phyloP scores from a whole-genome alignment of 2,888 invertebrate species.

The Lasioglossum figueresi region DNA sequence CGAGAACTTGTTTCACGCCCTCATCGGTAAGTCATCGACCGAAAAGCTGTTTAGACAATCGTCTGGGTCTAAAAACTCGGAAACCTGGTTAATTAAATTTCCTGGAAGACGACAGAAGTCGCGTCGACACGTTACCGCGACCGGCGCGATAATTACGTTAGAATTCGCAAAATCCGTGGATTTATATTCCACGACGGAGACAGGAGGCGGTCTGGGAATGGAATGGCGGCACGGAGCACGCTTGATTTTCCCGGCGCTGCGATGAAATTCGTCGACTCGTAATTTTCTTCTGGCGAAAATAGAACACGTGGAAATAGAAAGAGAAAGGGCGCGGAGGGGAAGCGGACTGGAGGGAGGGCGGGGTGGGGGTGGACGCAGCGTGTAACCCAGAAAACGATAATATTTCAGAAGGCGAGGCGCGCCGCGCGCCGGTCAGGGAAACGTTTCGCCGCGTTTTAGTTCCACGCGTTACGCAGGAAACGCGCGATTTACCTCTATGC shows the following conservation, averaged over 20 bases:
- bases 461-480: conserved; percentile 65
- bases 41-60: background rate
- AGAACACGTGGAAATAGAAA: background rate
- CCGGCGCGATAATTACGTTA: conserved; percentile 47
- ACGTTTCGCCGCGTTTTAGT: conserved; percentile 43
- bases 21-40: background rate
- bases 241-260: conserved; percentile 24
- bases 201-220: background rate
- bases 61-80: background rate
- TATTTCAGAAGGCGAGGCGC: conserved; percentile 37
- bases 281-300: conserved; percentile 20
- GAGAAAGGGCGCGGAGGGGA: background rate
- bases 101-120: background rate
- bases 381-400: conserved; percentile 44
- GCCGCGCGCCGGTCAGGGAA: conserved; percentile 15
- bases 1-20: background rate
- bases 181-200: conserved; percentile 7
- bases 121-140: conserved; percentile 17
- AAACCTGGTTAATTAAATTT: background rate
- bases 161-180: conserved; percentile 48
- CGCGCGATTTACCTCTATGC: conserved; percentile 62
- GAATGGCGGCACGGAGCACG: background rate
- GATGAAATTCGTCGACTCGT: conserved; percentile 36
- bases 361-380: background rate
- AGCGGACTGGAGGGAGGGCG: background rate